Evolutionary conservation across 2,797 vertebrate species (phyloP), one percentile per base, ranked within the genome.

Genomic region (Sarcophilus harrisii): DNA sequence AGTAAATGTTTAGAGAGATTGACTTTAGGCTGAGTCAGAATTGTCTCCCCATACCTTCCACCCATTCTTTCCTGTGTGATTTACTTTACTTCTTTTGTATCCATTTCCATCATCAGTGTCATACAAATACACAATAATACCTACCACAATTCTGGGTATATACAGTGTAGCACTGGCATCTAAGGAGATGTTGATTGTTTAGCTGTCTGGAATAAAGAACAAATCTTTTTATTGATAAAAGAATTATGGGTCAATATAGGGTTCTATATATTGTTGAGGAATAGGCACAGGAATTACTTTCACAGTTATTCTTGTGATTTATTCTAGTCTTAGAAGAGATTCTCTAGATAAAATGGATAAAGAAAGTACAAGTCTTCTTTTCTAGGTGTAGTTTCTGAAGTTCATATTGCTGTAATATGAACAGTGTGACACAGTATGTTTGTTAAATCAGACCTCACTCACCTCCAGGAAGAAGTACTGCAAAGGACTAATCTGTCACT

Each of bases 251-350:
- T 45, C 32, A 32, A 93, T 58, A 94, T 89, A 14, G 28, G 5
- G 91, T 94, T 66, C 13, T 58, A 4, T 95, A 28, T 91, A 27
- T n/a, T 11, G 58, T 89, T 66, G n/a, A n/a, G 58, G 28, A 73
- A 60, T 38, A 60, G 9, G 30, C 0, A 14, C 38, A 10, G 62
- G 6, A 81, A 12, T 16, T 28, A 90, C 10, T 90, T 90, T 90
- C 13, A 45, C 45, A 29, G 24, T 90, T 92, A 90, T 91, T 57
- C 28, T 93, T 90, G 30, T 92, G 91, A 91, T 4, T 73, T 11
- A 58, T 90, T 49, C 29, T 94, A 54, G 66, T 94, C 58, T 30
- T 95, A 29, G 92, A 93, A 91, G 62, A 62, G 59, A 91, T 24
- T 54, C 29, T 49, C 24, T 0, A 60, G 0, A 13, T 54, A 18